phyloP scores from a whole-genome alignment of 2,888 invertebrate species.

The Spodoptera littoralis region DNA sequence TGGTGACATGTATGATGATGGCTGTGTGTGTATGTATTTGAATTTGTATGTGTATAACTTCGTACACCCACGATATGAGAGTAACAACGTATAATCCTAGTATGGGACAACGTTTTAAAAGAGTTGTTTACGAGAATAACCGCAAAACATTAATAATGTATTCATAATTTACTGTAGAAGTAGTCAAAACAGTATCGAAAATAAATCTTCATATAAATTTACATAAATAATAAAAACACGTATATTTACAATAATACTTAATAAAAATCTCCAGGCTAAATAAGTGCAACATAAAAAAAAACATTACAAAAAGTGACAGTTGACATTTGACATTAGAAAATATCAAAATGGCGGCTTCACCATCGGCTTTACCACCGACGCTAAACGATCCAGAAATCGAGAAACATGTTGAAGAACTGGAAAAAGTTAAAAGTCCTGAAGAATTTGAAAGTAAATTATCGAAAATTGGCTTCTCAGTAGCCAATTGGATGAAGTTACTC shows the following conservation, averaged over 20 bases:
- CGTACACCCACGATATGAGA: too few relatives aligned
- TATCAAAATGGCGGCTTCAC: constrained; percentile 70
- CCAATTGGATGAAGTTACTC: constrained; percentile 77
- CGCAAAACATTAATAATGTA: too few relatives aligned
- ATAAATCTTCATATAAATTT: too few relatives aligned
- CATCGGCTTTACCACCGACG: constrained; percentile 43
- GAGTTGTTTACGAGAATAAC: too few relatives aligned
- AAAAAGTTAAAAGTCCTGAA: constrained; percentile 68
- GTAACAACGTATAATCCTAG: too few relatives aligned
- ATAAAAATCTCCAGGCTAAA: not conserved
- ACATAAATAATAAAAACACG: not conserved
- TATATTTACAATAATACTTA: not conserved
- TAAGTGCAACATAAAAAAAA: constrained; percentile 4
- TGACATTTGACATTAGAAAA: constrained; percentile 5
- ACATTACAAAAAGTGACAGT: constrained; percentile 13
- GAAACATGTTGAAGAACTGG: constrained; percentile 69
- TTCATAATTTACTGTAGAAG: too few relatives aligned
- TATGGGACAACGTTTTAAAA: too few relatives aligned
- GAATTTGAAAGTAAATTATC: constrained; percentile 71
- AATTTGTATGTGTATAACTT: too few relatives aligned
- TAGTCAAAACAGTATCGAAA: too few relatives aligned
- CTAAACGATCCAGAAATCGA: constrained; percentile 66
- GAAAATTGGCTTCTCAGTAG: constrained; percentile 70
- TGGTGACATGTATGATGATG: too few relatives aligned
- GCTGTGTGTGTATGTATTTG: too few relatives aligned